Evolutionary conservation across 1,140 invertebrate species (phyloP).

Genomic region (Nebria ingens): DNA sequence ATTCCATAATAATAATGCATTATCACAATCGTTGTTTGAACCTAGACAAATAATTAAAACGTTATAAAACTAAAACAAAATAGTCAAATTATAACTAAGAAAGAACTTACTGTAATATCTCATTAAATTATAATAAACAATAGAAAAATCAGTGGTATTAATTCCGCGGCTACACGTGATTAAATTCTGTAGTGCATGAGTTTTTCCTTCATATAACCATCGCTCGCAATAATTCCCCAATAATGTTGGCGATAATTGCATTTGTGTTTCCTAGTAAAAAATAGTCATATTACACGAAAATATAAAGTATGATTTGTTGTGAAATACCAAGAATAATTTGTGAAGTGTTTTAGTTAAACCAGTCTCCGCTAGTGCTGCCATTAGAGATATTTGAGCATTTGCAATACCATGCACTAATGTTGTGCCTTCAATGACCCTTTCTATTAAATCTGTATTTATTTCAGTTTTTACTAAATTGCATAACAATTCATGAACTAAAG

Average conservation of each 20-base stretch:
- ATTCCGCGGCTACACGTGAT: constrained; percentile 28
- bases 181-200: constrained; percentile 33
- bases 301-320: neutral
- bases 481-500: constrained; percentile 44
- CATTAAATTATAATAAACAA: constrained; percentile 38
- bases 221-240: constrained; percentile 38
- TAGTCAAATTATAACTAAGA: constrained; percentile 1
- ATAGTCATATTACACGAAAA: neutral
- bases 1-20: constrained; percentile 33
- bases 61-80: constrained; percentile 13
- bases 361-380: constrained; percentile 40
- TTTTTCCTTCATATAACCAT: constrained; percentile 39
- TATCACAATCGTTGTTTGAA: constrained; percentile 34
- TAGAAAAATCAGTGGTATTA: constrained; percentile 25
- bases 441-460: constrained; percentile 30
- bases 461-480: constrained; percentile 31
- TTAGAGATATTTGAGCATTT: constrained; percentile 35
- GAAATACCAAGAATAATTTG: constrained; percentile 33
- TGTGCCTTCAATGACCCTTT: constrained; percentile 33
- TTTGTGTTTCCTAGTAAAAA: constrained; percentile 18
- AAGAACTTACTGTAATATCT: constrained; percentile 38
- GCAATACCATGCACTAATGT: constrained; percentile 34
- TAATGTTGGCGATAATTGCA: constrained; percentile 10
- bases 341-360: constrained; percentile 37
- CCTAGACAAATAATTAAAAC: constrained; percentile 27